Conservation (phyloP, 2,113 vertebrate species). For the Sinosuthora webbiana region DNA sequence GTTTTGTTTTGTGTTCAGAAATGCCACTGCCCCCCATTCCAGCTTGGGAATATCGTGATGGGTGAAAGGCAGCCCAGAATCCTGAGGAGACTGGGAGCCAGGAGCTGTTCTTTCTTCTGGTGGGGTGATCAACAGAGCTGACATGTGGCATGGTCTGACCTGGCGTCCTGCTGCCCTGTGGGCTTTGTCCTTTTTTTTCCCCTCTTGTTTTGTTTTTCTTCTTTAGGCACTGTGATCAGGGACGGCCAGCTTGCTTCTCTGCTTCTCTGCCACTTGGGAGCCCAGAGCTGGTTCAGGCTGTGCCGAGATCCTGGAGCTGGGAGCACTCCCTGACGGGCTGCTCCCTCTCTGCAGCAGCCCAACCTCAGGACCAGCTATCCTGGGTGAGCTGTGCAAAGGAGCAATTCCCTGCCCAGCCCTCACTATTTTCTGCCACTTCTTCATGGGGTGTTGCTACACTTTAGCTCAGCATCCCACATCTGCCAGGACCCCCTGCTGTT, state of each 20-base stretch:
- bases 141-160: rapidly evolving
- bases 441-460: not conserved
- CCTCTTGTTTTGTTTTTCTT: no score
- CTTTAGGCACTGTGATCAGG: not conserved
- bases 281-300: not conserved
- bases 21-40: rapidly evolving
- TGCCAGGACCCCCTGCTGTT: no score
- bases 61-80: rapidly evolving
- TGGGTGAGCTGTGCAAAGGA: not conserved
- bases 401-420: no score
- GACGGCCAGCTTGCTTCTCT: not conserved
- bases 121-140: no score
- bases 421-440: not conserved
- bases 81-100: rapidly evolving
- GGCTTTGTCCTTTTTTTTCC: not conserved
- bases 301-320: rapidly evolving
- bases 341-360: not conserved
- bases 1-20: not conserved
- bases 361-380: no score
- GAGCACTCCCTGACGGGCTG: rapidly evolving
- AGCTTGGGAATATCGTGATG: rapidly evolving
- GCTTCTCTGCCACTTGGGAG: not conserved
- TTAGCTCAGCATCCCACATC: not conserved
- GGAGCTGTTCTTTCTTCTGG: no score
- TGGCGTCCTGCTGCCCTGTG: not conserved